Conservation (phyloP, 2,888 invertebrate genomes). For the Cephalotes varians region DNA sequence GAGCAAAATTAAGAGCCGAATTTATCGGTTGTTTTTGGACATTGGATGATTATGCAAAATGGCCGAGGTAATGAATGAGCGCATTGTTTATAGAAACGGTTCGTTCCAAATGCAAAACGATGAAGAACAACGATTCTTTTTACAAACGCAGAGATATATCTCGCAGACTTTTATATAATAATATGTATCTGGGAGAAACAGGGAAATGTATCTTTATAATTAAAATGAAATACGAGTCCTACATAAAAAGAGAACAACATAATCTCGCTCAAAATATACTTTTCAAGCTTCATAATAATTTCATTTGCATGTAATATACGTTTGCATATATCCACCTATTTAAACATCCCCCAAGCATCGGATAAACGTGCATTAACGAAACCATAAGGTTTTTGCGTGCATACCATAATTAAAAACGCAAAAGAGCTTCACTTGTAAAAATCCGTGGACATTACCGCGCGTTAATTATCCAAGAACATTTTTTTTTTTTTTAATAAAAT, state of each 20-base stretch:
- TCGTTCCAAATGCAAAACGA: not conserved
- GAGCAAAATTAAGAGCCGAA: not conserved
- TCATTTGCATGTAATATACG: not conserved
- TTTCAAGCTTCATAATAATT: conserved; percentile 15
- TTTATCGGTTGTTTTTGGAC: not conserved
- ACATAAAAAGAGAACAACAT: not conserved
- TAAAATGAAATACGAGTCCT: not conserved
- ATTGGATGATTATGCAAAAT: not conserved
- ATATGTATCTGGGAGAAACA: not conserved
- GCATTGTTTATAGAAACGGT: not conserved
- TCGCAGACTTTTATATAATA: not conserved
- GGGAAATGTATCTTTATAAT: conserved; percentile 1
- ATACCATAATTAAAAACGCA: conserved; percentile 13
- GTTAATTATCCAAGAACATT: not conserved
- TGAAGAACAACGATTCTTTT: not conserved
- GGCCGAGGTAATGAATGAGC: not conserved
- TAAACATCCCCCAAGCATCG: conserved; percentile 1
- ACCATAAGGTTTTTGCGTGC: not conserved
- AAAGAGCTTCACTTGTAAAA: not conserved
- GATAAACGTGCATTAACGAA: conserved; percentile 14
- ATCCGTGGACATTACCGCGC: not conserved
- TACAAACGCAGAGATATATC: not conserved
- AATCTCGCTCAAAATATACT: conserved; percentile 2
- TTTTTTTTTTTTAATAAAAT: not conserved
- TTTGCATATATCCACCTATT: not conserved